These are phyloP conservation scores for Charanyca ferruginea DNA, from an alignment of 2,888 invertebrate genomes.

Conservation along the genomic window DNA sequence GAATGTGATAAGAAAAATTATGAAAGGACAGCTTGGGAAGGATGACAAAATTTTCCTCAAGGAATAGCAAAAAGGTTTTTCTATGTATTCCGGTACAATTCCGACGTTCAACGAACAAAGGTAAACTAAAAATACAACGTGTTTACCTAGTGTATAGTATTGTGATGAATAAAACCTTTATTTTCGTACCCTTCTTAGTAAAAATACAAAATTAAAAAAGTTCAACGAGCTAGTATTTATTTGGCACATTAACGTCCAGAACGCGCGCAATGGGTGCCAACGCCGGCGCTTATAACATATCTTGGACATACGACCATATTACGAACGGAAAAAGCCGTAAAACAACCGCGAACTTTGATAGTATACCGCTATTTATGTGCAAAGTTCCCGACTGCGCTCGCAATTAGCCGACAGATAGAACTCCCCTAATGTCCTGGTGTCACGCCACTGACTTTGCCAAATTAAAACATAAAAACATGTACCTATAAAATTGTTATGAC, in stretches of 20 bases:
- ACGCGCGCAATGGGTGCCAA: neutral
- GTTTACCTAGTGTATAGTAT: neutral
- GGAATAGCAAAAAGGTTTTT: neutral
- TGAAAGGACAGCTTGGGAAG: constrained; percentile 25
- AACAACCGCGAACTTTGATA: constrained; percentile 58
- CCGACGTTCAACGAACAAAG: neutral
- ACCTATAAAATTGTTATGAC: constrained; percentile 27
- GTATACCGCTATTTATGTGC: constrained; percentile 61
- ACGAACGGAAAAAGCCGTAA: constrained; percentile 43
- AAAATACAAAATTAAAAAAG: constrained; percentile 26
- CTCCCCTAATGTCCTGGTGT: constrained; percentile 56
- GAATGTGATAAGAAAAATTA: constrained; percentile 50
- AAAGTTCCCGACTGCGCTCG: constrained; percentile 54
- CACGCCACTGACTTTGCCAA: constrained; percentile 51
- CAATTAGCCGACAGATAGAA: constrained; percentile 59
- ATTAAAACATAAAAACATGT: constrained; percentile 44
- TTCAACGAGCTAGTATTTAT: constrained; percentile 22
- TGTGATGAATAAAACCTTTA: neutral
- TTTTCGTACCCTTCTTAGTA: neutral
- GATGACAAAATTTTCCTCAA: constrained; percentile 30
- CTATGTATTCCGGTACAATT: constrained; percentile 13
- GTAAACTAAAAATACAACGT: neutral
- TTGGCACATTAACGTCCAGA: constrained; percentile 12
- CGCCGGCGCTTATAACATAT: constrained; percentile 22
- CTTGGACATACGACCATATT: constrained; percentile 35